Conservation (phyloP, 2,113 vertebrate genomes). For the Pomatostomus ruficeps region DNA sequence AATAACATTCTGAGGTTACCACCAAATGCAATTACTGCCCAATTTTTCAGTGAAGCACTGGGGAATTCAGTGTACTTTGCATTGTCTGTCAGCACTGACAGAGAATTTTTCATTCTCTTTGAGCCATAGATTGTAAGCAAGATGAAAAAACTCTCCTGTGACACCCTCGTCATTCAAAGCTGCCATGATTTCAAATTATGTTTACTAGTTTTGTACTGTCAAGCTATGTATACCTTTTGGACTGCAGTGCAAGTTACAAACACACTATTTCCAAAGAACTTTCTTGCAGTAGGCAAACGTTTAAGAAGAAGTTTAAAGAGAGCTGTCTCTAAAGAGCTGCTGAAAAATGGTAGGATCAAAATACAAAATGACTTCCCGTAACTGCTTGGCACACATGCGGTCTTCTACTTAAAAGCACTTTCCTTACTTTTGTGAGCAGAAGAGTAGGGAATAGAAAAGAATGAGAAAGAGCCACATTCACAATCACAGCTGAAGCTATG, state of each 20-base stretch:
- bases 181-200: not conserved
- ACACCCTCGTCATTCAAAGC: not conserved
- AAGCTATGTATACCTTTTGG: not conserved
- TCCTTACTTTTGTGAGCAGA: not conserved
- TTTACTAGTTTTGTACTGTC: not conserved
- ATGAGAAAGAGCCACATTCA: not conserved
- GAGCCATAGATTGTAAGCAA: not conserved
- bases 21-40: not conserved
- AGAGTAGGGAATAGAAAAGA: not conserved
- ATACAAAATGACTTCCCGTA: not conserved
- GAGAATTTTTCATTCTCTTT: not conserved
- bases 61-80: not conserved
- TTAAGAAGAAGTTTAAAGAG: not conserved
- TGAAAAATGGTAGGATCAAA: not conserved
- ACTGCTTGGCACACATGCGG: not conserved
- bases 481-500: not conserved
- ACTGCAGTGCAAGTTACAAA: not conserved
- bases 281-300: not conserved
- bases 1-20: not conserved
- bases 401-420: not conserved
- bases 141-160: not conserved
- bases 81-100: rapidly evolving
- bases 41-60: not conserved
- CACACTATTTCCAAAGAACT: not conserved
- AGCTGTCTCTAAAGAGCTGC: not conserved